Percentiles rank a stretch among this genome's conserved stretches.
Evolutionary conservation across 2,797 vertebrate genomes (phyloP).

Genomic region (Enteromius anoplus): DNA sequence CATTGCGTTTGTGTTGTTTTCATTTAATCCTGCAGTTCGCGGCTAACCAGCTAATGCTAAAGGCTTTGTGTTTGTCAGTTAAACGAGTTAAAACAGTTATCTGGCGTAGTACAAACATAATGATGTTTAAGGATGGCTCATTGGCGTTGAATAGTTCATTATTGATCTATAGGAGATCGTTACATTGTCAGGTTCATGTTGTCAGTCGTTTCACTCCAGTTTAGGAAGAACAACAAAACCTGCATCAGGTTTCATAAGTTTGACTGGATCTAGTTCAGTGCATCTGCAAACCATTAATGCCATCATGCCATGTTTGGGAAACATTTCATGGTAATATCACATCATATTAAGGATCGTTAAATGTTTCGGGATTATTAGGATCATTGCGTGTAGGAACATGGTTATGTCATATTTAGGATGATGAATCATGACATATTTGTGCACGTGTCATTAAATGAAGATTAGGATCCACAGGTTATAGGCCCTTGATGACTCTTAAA

Average conservation of each 20-base stretch:
- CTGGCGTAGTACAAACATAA: neutral
- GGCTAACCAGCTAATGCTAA: slow-evolving; percentile 48
- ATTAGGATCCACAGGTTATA: slow-evolving; percentile 1
- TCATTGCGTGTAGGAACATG: neutral
- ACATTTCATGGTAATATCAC: neutral
- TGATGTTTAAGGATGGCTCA: neutral
- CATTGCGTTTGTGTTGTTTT: neutral
- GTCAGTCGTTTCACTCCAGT: neutral
- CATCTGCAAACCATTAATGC: neutral
- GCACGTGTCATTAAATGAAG: neutral
- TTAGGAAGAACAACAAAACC: slow-evolving; percentile 26
- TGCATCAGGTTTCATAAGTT: slow-evolving; percentile 23
- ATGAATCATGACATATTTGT: neutral
- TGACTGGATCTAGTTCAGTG: neutral
- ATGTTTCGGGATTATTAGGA: neutral
- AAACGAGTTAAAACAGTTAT: neutral
- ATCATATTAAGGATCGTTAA: neutral
- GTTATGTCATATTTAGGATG: neutral
- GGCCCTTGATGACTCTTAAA: neutral
- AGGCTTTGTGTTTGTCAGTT: neutral
- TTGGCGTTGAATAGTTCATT: neutral
- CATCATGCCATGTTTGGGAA: neutral
- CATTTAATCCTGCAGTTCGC: neutral
- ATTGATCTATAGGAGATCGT: neutral
- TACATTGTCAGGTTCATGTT: neutral